A percentile compares a stretch with the other conserved stretches of the same genome.
Evolutionary conservation across 2,113 vertebrate species (phyloP).

Genomic region (human (Homo sapiens)): DNA sequence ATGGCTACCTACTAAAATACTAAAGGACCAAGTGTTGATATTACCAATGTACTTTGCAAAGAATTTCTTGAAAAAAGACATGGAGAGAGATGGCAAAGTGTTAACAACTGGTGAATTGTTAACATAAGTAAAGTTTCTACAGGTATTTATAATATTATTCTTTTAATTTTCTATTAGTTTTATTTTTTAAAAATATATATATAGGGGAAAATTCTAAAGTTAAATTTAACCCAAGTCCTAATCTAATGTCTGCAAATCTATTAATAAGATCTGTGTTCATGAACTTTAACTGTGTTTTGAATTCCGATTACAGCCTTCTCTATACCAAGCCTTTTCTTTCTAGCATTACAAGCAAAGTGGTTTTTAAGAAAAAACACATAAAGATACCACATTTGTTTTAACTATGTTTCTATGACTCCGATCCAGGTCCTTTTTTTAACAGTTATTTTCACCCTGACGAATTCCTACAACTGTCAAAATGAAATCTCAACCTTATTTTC

Average conservation of each 20-base stretch:
- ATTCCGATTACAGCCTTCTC: neutral
- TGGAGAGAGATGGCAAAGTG: neutral
- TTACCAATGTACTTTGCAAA: neutral
- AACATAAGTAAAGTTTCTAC: neutral
- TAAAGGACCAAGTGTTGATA: neutral
- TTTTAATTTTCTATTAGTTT: slow-evolving; percentile 2
- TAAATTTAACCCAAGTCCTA: neutral
- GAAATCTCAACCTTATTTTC: neutral
- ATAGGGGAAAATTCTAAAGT: neutral
- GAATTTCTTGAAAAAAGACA: neutral
- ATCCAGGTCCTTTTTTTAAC: neutral
- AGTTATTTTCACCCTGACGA: slow-evolving; percentile 12
- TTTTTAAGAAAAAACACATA: neutral
- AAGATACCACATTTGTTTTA: neutral
- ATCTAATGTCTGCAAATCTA: neutral
- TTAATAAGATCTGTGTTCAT: neutral
- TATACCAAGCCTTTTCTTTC: neutral
- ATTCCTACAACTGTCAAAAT: neutral
- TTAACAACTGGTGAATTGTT: neutral
- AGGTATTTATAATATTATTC: neutral
- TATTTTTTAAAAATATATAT: neutral
- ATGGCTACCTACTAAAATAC: neutral
- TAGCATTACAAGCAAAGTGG: neutral
- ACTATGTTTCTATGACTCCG: neutral
- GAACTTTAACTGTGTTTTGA: neutral